phyloP scores from a whole-genome alignment of 2,113 vertebrate species.

The Pedetes capensis region DNA sequence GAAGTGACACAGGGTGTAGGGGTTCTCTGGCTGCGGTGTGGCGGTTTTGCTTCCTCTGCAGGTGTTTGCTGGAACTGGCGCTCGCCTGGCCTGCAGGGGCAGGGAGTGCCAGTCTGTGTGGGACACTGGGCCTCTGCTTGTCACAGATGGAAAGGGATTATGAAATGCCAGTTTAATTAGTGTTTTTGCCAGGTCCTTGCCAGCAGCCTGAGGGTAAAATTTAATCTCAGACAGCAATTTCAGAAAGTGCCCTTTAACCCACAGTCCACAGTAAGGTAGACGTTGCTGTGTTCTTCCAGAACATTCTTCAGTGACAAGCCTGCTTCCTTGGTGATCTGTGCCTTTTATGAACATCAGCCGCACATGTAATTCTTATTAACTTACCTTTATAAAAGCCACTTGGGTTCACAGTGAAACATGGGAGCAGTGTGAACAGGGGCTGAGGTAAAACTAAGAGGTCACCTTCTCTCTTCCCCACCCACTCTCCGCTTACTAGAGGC shows the following conservation, averaged over 20 bases:
- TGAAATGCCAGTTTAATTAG: background rate
- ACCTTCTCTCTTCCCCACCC: too few species aligned
- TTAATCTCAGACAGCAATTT: background rate
- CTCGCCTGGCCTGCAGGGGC: background rate
- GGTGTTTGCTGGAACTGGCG: fast-evolving
- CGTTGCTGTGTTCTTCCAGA: too few species aligned
- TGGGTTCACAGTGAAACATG: background rate
- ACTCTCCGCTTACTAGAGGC: background rate
- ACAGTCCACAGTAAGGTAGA: background rate
- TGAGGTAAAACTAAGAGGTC: background rate
- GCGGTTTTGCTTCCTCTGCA: background rate
- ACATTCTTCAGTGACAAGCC: background rate
- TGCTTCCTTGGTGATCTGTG: background rate
- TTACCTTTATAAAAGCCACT: background rate
- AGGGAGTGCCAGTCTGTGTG: fast-evolving
- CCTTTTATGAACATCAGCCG: background rate
- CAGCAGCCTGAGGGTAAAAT: background rate
- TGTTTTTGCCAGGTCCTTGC: background rate
- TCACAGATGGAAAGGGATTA: background rate
- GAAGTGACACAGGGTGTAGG: too few species aligned
- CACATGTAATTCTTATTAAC: background rate
- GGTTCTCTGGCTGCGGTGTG: fast-evolving
- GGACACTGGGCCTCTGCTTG: background rate
- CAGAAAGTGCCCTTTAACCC: slow-evolving; percentile 4
- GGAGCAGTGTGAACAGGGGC: background rate